Evolutionary conservation across 2,797 vertebrate species (phyloP), one percentile per base, ranked within the genome.

Genomic region (Tragelaphus eurycerus): DNA sequence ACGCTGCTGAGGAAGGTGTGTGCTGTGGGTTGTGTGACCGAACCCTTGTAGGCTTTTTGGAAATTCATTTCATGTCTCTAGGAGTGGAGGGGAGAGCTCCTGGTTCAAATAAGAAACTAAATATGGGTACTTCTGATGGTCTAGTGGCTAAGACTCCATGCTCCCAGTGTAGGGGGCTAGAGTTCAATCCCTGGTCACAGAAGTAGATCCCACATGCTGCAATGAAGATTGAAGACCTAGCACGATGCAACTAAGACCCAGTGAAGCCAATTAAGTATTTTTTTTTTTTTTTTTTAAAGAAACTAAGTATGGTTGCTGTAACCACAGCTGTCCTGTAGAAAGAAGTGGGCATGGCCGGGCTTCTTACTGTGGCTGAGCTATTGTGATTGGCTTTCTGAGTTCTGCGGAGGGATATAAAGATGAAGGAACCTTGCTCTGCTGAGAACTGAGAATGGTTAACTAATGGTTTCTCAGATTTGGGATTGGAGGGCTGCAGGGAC

Each of bases 381-480:
- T 90, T 83, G 43, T 87, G 81, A 64, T 90, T 89, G 60, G 31
- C 50, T 96, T 96, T 96, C 55, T 94, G 83, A 95, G 67, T 91
- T 86, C 52, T 67, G 12, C 3, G 5, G 78, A 97, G 60, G 52
- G 54, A 78, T 64, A 48, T 76, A 50, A 48, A 87, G 48, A 81
- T 93, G 87, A 84, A 88, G 78, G 67, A 84, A 50, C 14, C 14
- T 23, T 43, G 21, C n/a, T 97, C 16, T 94, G 8, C 60, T 92
- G 76, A 93, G 86, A 81, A 62, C 0, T 81, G 19, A 67, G 34
- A 76, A 84, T 91, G 55, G 34, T 85, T 54, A 57, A 78, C 82
- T 90, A 29, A 38, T 90, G 76, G 59, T 74, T 95, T 89, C 48
- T 92, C 43, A 86, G 76, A 85, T 87, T 89, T 90, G 86, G 74